A percentile compares a stretch with the other conserved stretches of the same genome.
phyloP scores from a whole-genome alignment of 2,797 vertebrate genomes.

The Bufotes viridis region DNA sequence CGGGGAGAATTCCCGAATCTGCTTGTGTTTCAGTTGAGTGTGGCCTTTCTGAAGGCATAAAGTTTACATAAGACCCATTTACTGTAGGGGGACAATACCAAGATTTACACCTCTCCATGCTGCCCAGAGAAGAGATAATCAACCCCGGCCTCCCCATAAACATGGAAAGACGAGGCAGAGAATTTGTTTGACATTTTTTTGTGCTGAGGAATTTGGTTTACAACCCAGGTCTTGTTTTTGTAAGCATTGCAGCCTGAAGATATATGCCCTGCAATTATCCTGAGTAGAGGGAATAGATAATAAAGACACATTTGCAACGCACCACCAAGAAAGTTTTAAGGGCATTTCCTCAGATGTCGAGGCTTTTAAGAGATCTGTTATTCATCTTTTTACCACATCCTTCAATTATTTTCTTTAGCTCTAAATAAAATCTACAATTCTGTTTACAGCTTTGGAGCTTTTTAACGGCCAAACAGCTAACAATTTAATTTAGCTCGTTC shows the following conservation, averaged over 20 bases:
- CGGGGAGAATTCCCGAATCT: neutral
- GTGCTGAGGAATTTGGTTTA: conserved; percentile 58
- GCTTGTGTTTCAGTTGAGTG: neutral
- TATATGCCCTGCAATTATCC: conserved; percentile 58
- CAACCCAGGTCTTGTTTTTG: conserved; percentile 53
- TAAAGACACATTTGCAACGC: conserved; percentile 59
- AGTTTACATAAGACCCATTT: conserved; percentile 35
- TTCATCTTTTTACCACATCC: conserved; percentile 60
- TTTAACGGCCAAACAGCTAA: conserved; percentile 58
- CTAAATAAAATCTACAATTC: conserved; percentile 60
- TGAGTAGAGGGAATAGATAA: conserved; percentile 46
- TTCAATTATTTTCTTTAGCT: conserved; percentile 59
- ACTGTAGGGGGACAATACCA: conserved; percentile 8
- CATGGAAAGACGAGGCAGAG: conserved; percentile 47
- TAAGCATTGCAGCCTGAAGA: conserved; percentile 55
- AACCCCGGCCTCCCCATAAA: conserved; percentile 52
- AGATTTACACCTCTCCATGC: conserved; percentile 44
- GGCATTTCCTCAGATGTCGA: conserved; percentile 55
- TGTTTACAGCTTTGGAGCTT: conserved; percentile 57
- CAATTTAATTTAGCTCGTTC: conserved; percentile 59
- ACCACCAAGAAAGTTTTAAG: conserved; percentile 61
- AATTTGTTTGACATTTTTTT: conserved; percentile 61
- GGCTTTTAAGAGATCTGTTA: conserved; percentile 56
- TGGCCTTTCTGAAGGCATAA: neutral
- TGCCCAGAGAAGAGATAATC: conserved; percentile 48